phyloP scores from a whole-genome alignment of 2,113 vertebrate genomes.

The Caretta caretta region DNA sequence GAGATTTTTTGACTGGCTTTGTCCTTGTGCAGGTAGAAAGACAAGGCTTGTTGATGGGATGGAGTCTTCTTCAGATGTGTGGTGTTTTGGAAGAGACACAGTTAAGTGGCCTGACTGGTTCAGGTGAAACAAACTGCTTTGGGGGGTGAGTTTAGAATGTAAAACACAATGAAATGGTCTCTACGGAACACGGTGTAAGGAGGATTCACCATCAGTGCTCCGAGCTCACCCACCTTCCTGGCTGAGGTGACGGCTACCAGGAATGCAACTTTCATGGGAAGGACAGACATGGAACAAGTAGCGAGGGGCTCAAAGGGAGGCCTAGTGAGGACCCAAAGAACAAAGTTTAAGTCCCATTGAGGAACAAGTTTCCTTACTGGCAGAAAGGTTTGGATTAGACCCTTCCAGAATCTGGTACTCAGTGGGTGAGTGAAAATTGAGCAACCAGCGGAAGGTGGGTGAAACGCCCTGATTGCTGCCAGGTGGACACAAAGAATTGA shows the following conservation, averaged over 20 bases:
- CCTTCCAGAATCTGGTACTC: too few species aligned
- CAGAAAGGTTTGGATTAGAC: too few species aligned
- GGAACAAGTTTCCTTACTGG: too few species aligned
- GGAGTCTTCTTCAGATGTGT: not conserved
- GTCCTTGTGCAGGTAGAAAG: not conserved
- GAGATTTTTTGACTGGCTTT: not conserved
- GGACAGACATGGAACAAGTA: too few species aligned
- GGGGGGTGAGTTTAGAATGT: not conserved
- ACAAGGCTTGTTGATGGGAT: not conserved
- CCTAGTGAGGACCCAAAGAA: too few species aligned
- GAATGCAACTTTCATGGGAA: not conserved
- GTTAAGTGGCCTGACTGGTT: not conserved
- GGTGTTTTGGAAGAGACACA: not conserved
- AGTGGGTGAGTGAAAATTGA: too few species aligned
- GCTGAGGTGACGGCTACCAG: too few species aligned
- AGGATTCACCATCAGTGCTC: not conserved
- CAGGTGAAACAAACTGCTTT: not conserved
- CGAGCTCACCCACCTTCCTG: not conserved
- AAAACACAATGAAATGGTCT: not conserved
- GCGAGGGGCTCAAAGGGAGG: too few species aligned
- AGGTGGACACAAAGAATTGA: not conserved
- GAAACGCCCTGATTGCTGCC: not conserved
- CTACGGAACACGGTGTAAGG: not conserved
- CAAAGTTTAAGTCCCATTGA: too few species aligned
- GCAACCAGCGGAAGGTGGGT: too few species aligned